Evolutionary conservation across 2,113 vertebrate species (phyloP).

Genomic region (Rhea americana): DNA sequence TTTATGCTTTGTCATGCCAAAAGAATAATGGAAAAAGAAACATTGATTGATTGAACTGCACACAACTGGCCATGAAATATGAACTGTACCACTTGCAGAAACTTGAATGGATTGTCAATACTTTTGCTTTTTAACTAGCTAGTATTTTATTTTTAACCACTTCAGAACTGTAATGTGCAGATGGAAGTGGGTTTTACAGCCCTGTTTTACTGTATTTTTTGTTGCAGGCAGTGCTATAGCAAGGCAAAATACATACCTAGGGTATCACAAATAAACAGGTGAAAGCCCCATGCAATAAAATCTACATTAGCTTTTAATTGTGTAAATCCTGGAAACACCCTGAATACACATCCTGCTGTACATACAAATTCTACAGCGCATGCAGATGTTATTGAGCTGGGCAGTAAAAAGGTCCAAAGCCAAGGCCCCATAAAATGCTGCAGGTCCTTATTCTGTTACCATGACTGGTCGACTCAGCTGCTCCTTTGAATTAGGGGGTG

Average conservation of each 20-base stretch:
- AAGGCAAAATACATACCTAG: neutral
- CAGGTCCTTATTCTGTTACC: neutral
- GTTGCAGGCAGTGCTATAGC: neutral
- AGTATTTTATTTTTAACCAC: neutral
- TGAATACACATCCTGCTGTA: neutral
- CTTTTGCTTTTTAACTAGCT: neutral
- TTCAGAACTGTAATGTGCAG: neutral
- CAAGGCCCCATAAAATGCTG: neutral
- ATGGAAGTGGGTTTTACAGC: neutral
- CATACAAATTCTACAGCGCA: neutral
- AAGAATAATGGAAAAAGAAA: conserved; percentile 32
- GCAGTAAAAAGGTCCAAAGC: neutral
- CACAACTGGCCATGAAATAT: neutral
- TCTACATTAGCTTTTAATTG: neutral
- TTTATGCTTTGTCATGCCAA: conserved; percentile 22
- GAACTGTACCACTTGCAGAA: neutral
- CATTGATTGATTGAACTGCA: neutral
- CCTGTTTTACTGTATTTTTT: neutral
- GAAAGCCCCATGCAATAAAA: neutral
- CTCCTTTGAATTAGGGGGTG: neutral
- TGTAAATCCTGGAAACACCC: neutral
- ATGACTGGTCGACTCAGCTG: neutral
- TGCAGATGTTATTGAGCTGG: neutral
- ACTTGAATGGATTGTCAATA: neutral
- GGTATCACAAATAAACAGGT: neutral